Conservation (phyloP, 2,797 vertebrate species). For the Typhlichthys subterraneus region DNA sequence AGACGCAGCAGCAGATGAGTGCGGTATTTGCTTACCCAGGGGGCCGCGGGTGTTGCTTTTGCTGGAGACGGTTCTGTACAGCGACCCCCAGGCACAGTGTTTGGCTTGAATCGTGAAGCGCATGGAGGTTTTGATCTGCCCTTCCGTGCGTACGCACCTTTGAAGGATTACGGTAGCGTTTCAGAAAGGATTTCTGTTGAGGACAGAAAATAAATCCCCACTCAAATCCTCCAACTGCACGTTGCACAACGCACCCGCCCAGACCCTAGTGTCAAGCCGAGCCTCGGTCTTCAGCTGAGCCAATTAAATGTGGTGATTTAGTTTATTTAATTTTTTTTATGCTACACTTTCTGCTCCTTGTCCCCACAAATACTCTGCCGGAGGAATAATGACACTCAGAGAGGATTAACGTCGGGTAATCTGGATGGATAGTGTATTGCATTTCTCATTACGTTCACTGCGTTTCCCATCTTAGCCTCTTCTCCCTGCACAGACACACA, state of each 20-base stretch:
- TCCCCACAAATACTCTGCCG: conserved; percentile 51
- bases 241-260: conserved; percentile 37
- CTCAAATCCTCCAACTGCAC: conserved; percentile 31
- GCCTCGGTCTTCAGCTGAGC: not conserved
- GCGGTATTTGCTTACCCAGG: not conserved
- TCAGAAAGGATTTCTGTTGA: conserved; percentile 52
- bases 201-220: conserved; percentile 56
- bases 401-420: conserved; percentile 60
- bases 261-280: not conserved
- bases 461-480: conserved; percentile 36
- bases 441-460: conserved; percentile 38
- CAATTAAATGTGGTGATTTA: not conserved
- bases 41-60: not conserved
- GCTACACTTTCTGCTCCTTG: conserved; percentile 31
- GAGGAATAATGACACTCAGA: conserved; percentile 58
- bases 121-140: conserved; percentile 37
- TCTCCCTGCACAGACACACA: conserved; percentile 57
- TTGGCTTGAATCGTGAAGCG: not conserved
- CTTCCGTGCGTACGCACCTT: conserved; percentile 48
- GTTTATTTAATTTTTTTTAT: not conserved
- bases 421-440: conserved; percentile 50
- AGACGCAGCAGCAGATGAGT: conserved; percentile 43
- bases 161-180: conserved; percentile 57
- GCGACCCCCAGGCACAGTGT: not conserved
- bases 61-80: not conserved